Base-by-base conservation (phyloP, 1,140 invertebrate genomes). In the Meteorus sp. region DNA sequence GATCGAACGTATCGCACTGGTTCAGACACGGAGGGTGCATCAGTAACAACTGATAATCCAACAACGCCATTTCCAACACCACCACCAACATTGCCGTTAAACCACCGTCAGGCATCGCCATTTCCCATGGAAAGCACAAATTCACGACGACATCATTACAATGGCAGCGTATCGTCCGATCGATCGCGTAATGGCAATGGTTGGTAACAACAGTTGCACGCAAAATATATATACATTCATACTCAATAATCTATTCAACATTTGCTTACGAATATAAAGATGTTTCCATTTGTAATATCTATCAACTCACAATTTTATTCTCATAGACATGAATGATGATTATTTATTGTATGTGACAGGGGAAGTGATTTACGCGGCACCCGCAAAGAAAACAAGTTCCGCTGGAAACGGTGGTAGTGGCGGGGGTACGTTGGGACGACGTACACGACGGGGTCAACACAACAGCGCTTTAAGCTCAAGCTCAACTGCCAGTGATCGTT, bases 71-170 rank as follows among this genome's bases (percentile, higher is more conserved):
- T 80, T 63, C 76, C 81, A 50, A 80, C 80, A 41, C 78, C 76
- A 50, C 77, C 77, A 41, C 75, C 81, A 51, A 78, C 75, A 11
- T 66, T 81, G 52, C 73, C 76, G 19, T 84, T 85, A 60, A 74
- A 83, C 65, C 81, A 83, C 68, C 75, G 86, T 39, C 86, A 87
- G 72, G 83, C 85, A 5, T 87, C 86, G 17, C 86, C 86, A 8
- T 88, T 87, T 68, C 86, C 86, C 31, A 71, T 85, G 48, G 86
- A 88, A 71, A 86, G 82, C 68, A 86, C 84, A 50, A 87, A 86
- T 69, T 75, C 83, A 29, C 77, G 85, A 47, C 71, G 81, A 59
- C 77, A 82, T 62, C 80, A 80, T 68, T 83, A 84, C 70, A 73
- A 71, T 54, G 70, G 71, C 47, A 73, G 68, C 58, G 65, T 72